A percentile compares a stretch with the other conserved stretches of the same genome.
Evolutionary conservation across 2,797 vertebrate species (phyloP).

Genomic region (Mormyrus hasselquistii): DNA sequence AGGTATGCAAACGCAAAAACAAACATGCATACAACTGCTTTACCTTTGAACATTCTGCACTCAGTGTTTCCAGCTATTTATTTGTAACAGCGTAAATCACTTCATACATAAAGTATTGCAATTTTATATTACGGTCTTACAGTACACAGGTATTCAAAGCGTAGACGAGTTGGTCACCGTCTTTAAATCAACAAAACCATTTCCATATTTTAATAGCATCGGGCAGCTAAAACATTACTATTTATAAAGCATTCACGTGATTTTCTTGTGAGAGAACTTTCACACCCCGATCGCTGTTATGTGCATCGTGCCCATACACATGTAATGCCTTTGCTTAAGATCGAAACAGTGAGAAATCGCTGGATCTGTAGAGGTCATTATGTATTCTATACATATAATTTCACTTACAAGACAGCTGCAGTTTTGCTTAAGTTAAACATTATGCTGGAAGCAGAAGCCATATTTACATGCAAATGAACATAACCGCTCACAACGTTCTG

Average conservation of each 20-base stretch:
- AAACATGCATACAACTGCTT: neutral
- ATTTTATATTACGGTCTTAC: constrained; percentile 15
- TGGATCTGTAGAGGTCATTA: constrained; percentile 33
- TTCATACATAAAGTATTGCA: constrained; percentile 19
- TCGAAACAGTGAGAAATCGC: constrained; percentile 39
- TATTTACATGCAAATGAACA: constrained; percentile 61
- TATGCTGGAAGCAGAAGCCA: constrained; percentile 45
- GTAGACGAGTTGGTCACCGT: constrained; percentile 10
- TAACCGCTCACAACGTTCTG: constrained; percentile 26
- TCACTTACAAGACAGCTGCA: constrained; percentile 43
- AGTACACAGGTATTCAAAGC: constrained; percentile 15
- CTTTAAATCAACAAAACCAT: constrained; percentile 12
- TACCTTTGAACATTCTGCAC: neutral
- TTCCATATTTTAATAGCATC: constrained; percentile 51
- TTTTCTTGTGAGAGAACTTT: constrained; percentile 48
- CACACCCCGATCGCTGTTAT: constrained; percentile 46
- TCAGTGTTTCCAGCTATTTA: constrained; percentile 16
- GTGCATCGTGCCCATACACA: constrained; percentile 54
- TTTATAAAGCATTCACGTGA: constrained; percentile 43
- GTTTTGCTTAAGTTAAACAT: constrained; percentile 43
- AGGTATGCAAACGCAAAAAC: neutral
- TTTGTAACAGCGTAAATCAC: constrained; percentile 23
- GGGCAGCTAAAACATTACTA: constrained; percentile 50
- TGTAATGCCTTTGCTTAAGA: constrained; percentile 53
- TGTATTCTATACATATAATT: constrained; percentile 48